phyloP scores from a whole-genome alignment of 2,113 vertebrate species.

The Sigmodon hispidus region DNA sequence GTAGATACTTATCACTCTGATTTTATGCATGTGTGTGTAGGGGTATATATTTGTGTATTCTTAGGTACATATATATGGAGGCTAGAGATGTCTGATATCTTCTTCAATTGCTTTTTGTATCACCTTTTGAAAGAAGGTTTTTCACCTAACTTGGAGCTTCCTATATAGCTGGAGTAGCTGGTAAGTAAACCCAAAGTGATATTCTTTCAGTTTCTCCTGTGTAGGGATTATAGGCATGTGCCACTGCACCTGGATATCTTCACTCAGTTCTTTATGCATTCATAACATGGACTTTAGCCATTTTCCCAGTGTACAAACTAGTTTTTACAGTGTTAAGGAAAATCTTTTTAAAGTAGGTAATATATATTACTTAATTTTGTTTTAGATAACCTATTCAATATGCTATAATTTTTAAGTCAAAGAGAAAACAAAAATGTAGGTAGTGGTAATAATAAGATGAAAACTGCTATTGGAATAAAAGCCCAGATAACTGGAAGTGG shows the following conservation, averaged over 20 bases:
- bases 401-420: slow-evolving; percentile 1
- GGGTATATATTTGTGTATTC: neutral
- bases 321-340: neutral
- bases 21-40: neutral
- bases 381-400: neutral
- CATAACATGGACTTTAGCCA: neutral
- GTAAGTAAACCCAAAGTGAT: neutral
- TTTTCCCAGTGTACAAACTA: neutral
- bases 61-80: too few relatives aligned
- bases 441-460: neutral
- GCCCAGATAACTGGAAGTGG: neutral
- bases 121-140: neutral
- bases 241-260: too few relatives aligned
- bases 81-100: neutral
- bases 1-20: neutral
- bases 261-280: too few relatives aligned
- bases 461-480: neutral
- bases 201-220: too few relatives aligned
- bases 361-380: neutral
- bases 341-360: neutral
- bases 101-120: neutral
- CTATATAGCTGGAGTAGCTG: neutral
- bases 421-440: neutral
- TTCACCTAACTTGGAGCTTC: neutral
- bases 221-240: too few relatives aligned